phyloP scores from a whole-genome alignment of 2,113 vertebrate species.

The Perca flavescens region DNA sequence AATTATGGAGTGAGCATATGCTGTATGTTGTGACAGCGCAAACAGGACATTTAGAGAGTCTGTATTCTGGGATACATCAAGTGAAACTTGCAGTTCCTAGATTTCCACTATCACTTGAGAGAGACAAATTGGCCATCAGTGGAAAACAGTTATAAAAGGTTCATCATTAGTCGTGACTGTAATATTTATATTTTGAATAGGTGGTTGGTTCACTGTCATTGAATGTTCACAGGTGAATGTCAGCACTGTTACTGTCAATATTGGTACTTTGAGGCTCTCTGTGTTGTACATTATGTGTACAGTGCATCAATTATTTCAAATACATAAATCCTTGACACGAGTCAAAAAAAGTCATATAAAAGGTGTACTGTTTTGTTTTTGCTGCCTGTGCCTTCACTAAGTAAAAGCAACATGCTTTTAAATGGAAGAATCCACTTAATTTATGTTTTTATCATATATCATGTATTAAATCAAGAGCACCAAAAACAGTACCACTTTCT shows the following conservation, averaged over 20 bases:
- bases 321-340: neutral
- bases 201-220: neutral
- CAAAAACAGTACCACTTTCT: neutral
- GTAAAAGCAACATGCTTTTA: neutral
- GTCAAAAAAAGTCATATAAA: neutral
- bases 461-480: neutral
- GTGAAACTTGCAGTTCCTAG: neutral
- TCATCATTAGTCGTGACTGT: neutral
- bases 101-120: neutral
- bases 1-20: neutral
- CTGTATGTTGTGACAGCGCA: neutral
- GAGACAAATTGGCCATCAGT: neutral
- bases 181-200: neutral
- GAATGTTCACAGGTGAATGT: neutral
- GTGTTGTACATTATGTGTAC: neutral
- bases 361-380: neutral
- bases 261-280: neutral
- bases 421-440: neutral
- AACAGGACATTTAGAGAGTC: neutral
- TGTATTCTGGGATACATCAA: neutral
- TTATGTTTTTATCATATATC: too few relatives aligned
- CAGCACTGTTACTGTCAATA: neutral
- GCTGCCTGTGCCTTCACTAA: neutral
- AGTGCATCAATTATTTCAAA: constrained; percentile 11
- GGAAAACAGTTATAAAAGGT: neutral